Base-by-base conservation (phyloP, 2,797 vertebrate genomes). In the Myotis findleyi region DNA sequence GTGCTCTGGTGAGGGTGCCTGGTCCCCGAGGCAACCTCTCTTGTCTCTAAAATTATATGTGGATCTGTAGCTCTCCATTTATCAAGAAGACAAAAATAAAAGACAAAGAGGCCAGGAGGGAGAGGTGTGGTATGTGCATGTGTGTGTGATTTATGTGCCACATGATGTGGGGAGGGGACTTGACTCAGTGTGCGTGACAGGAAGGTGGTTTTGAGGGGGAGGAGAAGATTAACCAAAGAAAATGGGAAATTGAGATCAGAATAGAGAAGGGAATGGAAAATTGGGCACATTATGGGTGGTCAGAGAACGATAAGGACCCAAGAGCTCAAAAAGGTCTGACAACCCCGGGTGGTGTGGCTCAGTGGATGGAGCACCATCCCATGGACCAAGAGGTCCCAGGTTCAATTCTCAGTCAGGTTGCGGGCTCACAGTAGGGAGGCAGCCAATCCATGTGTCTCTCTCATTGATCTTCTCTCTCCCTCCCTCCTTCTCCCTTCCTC, bases 211-310 rank as follows among this genome's bases (percentile, higher is more conserved):
- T 81, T 55, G 36, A 6, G 81, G 59, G 38, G n/a, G 13, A 77
- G 13, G 11, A 13, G 10, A 81, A 10, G 7, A 89, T 49, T 71
- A 55, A 85, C n/a, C 72, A 82, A 73, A 77, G 38, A 30, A 80
- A 94, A 89, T 82, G 77, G 55, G 75, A 86, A 95, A 83, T 8
- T 64, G 62, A 94, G 53, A 86, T 88, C 36, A 66, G 62, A 62
- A 64, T 6, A 30, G 89, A 49, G 27, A 59, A 90, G 27, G 86
- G 41, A 94, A 75, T 57, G 79, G 59, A 93, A 72, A 49, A n/a
- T 0, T 4, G 23, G 44, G 44, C 33, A 87, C 62, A 20, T 3
- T n/a, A 49, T 30, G 14, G 18, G 49, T 38, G 18, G 41, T 18
- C 11, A 25, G 51, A 81, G 49, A 81, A 83, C 55, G 30, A 17